Base-by-base conservation (phyloP, 2,113 vertebrate species). In the Silurus meridionalis region DNA sequence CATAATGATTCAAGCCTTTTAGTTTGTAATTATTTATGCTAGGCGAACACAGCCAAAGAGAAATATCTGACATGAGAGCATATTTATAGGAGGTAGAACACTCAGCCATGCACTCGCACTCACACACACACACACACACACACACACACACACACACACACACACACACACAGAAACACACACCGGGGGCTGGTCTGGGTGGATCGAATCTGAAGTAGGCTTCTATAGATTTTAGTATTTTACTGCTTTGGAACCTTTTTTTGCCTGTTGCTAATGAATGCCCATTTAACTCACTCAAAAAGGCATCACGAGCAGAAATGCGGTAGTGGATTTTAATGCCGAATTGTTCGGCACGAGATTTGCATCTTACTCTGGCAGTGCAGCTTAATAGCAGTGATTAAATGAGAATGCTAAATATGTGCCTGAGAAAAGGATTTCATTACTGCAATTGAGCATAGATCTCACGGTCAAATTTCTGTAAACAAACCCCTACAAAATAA, bases 1-100 rank as follows among this genome's bases (percentile, higher is more conserved):
- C 94, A 94, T 94, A 95, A 95, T 94, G 93, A 95, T 95, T 88
- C 91, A 94, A 93, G 93, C 93, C 90, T 93, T 96, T 94, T 94
- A 92, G 94, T 95, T 94, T 91, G 89, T 95, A 94, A 96, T 96
- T 96, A 94, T 95, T 95, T 91, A 90, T 93, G 89, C 89, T 86
- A 81, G 83, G 86, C 83, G 86, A 82, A 91, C 86, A 83, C 72
- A 80, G 80, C 83, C 66, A 87, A 52, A 79, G 48, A 75, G 87
- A 89, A 86, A 90, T 81, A 88, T 85, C 87, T 89, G 89, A 87
- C 85, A 64, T 67, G 77, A 86, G 87, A 74, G 75, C 85, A 86
- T 91, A 88, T 91, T 91, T 90, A 89, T 86, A 82, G 85, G 79
- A 19, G 60, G 80, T n/a, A 63, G 25, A 83, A 86, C 80, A 83